Conservation (phyloP, 2,113 vertebrate species). For the Rafetus swinhoei region DNA sequence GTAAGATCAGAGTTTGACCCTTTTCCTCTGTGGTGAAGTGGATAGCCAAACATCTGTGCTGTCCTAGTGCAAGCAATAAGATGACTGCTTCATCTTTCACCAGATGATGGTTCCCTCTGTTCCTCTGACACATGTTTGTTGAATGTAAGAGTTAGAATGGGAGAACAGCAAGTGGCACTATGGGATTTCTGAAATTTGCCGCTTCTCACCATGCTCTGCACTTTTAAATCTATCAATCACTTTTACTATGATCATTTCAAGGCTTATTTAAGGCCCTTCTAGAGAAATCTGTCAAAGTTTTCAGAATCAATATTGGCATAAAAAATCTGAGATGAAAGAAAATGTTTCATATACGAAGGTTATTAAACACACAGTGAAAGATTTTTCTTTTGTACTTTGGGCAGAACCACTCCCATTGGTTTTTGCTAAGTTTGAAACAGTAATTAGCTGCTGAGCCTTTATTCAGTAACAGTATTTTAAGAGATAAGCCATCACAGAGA, state of each 20-base stretch:
- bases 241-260: fast-evolving
- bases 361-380: not conserved
- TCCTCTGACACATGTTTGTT: not conserved
- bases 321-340: not conserved
- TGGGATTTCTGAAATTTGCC: not conserved
- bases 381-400: fast-evolving
- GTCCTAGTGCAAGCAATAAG: not conserved
- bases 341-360: fast-evolving
- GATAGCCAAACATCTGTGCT: not conserved
- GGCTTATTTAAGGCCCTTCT: not conserved
- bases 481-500: slow-evolving; percentile 25
- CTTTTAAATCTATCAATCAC: not conserved
- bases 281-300: not conserved
- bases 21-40: not conserved
- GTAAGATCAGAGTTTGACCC: not conserved
- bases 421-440: not conserved
- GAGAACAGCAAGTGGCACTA: not conserved
- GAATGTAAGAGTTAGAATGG: not conserved
- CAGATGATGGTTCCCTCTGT: not conserved
- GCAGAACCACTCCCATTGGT: not conserved
- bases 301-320: fast-evolving
- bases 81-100: not conserved
- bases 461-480: not conserved
- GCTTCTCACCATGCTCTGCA: not conserved
- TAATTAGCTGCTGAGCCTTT: not conserved